phyloP scores from a whole-genome alignment of 2,113 vertebrate genomes.

The Syrmaticus mikado region DNA sequence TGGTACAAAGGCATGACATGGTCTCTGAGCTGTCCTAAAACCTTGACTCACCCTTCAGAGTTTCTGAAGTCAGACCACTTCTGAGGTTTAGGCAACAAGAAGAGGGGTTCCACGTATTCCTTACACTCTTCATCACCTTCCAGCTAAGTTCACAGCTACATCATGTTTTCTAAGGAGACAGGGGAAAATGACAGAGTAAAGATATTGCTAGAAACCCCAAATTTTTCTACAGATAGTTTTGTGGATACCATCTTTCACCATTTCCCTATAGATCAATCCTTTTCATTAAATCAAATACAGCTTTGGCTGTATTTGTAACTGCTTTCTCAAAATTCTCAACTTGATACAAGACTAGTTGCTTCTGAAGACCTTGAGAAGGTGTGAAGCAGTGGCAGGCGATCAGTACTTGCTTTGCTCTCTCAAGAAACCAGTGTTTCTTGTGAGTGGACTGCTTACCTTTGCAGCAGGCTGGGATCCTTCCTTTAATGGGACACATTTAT shows the following conservation, averaged over 20 bases:
- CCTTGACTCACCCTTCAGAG: neutral
- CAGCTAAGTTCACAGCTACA: neutral
- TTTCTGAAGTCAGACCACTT: neutral
- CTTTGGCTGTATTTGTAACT: neutral
- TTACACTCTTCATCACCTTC: neutral
- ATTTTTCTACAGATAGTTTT: neutral
- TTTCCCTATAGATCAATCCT: neutral
- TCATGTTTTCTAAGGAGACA: neutral
- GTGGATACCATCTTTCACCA: neutral
- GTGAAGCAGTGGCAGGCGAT: neutral
- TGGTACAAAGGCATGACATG: neutral
- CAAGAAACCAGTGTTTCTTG: constrained; percentile 33
- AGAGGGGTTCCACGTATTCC: rapidly evolving
- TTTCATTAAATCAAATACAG: neutral
- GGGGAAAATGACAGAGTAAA: neutral
- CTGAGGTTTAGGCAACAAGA: neutral
- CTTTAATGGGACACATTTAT: neutral
- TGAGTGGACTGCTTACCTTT: constrained; percentile 4
- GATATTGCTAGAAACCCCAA: neutral
- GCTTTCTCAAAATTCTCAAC: neutral
- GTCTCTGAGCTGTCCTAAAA: neutral
- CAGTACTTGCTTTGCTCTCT: neutral
- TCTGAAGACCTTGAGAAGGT: neutral
- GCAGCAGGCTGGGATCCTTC: neutral
- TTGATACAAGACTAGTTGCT: neutral